Evolutionary conservation across 2,797 vertebrate genomes (phyloP).

Genomic region (Sebastes alutus): DNA sequence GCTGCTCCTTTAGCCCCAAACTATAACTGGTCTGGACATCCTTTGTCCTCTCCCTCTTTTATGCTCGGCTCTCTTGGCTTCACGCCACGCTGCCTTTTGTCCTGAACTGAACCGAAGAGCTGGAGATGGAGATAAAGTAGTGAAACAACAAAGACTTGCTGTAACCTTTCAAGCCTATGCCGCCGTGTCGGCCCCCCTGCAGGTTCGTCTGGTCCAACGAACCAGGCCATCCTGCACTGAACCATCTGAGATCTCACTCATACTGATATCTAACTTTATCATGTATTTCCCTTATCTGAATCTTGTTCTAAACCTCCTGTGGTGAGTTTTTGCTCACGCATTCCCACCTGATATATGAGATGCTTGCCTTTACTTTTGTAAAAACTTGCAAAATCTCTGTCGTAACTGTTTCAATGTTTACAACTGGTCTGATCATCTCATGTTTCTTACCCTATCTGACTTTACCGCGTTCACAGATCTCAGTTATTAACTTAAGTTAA

Average conservation of each 20-base stretch:
- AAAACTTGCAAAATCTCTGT: not conserved
- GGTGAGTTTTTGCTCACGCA: not conserved
- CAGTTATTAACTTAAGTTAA: too few relatives aligned
- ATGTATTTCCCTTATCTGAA: not conserved
- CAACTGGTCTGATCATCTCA: not conserved
- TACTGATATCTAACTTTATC: not conserved
- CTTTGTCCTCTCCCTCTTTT: not conserved
- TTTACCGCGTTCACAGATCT: too few relatives aligned
- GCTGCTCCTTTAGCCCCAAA: not conserved
- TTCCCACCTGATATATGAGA: not conserved
- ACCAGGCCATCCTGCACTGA: too few relatives aligned
- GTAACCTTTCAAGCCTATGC: not conserved
- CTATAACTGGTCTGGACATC: not conserved
- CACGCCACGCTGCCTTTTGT: not conserved
- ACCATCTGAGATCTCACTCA: not conserved
- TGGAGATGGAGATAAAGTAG: not conserved
- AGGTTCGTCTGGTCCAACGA: not conserved
- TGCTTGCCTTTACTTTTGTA: not conserved
- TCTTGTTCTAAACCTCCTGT: not conserved
- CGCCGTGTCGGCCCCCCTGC: not conserved
- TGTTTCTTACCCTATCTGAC: not conserved
- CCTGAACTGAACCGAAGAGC: not conserved
- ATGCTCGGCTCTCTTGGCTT: not conserved
- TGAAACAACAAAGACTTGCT: not conserved
- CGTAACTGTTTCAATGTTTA: not conserved